phyloP scores from a whole-genome alignment of 2,113 vertebrate genomes.

The Lepus timidus region DNA sequence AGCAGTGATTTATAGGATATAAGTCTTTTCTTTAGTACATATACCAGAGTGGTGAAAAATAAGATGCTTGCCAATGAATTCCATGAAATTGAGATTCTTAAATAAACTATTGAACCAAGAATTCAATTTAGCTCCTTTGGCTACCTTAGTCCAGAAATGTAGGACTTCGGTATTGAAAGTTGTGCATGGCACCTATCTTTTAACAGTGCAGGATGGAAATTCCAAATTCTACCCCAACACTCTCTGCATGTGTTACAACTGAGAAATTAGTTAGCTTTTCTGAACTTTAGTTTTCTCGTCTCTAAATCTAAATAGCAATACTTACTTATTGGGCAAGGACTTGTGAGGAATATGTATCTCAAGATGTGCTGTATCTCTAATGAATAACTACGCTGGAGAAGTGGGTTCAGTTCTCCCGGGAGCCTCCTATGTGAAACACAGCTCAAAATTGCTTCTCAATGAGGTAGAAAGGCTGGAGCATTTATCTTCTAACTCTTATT shows the following conservation, averaged over 20 bases:
- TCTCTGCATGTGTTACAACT: not conserved
- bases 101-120: not conserved
- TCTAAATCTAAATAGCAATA: slow-evolving; percentile 1
- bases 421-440: not conserved
- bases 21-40: slow-evolving; percentile 71
- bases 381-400: not conserved
- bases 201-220: not conserved
- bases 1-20: slow-evolving; percentile 75
- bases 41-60: slow-evolving; percentile 56
- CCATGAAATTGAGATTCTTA: slow-evolving; percentile 58
- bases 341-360: not conserved
- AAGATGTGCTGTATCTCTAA: not conserved
- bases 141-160: not conserved
- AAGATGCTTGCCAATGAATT: slow-evolving; percentile 63
- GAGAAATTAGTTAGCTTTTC: not conserved
- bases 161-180: not conserved
- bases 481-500: too few species aligned
- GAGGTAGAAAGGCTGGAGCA: not conserved
- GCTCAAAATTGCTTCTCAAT: not conserved
- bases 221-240: too few species aligned
- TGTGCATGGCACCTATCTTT: not conserved
- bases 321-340: not conserved
- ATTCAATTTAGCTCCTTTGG: not conserved
- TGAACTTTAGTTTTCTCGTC: not conserved
- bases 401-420: not conserved